Evolutionary conservation across 2,113 vertebrate genomes (phyloP), one percentile per base, ranked within the genome.

Genomic region (Ranitomeya variabilis): DNA sequence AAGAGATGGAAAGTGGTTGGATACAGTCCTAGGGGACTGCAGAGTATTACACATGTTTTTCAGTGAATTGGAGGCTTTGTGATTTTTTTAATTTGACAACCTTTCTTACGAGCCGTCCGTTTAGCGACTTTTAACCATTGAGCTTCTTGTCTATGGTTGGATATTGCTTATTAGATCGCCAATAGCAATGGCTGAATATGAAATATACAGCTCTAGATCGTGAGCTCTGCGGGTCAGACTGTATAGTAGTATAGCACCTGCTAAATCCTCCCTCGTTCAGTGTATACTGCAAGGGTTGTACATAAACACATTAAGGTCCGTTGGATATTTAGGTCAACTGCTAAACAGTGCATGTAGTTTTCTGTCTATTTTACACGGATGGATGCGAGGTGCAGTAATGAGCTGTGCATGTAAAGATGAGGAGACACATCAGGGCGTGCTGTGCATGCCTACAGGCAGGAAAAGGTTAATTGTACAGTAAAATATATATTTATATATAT

Each of bases 391-490:
- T 78, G 81, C 19, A 19, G 37, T 89, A 89, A 89, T 83, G 80
- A 77, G 69, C 73, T 78, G 67, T 60, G 57, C 80, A 76, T 84
- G 87, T 84, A 60, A 21, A 54, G 51, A 55, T 31, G 55, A 71
- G 57, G 54, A 62, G 67, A 21, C 55, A 83, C 37, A 88, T 51
- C 57, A 78, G 31, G 57, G 37, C 55, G 80, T 83, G 80, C n/a
- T 51, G 51, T 77, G 45, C 66, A 54, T 83, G 87, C 87, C 87
- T 83, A 59, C 87, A 89, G 80, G 87, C 87, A 89, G 81, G 81
- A 84, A 84, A 59, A 83, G 73, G 87, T 89, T 84, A 89, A 89
- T 83, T 84, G 80, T 83, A 84, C 71, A 83, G 83, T 78, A 59
- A 55, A 37, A 15, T 2, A 9, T 14, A 15, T 31, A 31, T 31